A percentile compares a stretch with the other conserved stretches of the same genome.
Conservation (phyloP, 2,113 vertebrate species). For the Leptobrachium leishanense region DNA sequence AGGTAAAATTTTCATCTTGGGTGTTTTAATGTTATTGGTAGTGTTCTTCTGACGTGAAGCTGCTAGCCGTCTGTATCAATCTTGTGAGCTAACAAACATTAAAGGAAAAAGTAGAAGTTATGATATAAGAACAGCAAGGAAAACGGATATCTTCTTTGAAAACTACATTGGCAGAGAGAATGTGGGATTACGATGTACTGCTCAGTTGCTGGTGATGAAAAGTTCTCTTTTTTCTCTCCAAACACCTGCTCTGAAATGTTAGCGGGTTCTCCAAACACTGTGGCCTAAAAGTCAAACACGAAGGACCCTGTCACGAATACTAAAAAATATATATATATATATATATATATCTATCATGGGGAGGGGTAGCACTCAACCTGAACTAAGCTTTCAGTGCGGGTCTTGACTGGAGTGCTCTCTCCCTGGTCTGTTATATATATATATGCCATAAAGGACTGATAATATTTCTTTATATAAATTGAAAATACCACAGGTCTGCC, state of each 20-base stretch:
- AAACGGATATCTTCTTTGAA: not conserved
- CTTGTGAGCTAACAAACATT: slow-evolving; percentile 82
- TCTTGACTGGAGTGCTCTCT: too few species aligned
- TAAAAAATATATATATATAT: too few species aligned
- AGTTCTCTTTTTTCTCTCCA: not conserved
- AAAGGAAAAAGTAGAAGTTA: slow-evolving; percentile 12
- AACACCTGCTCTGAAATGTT: not conserved
- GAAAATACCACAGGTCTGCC: too few species aligned
- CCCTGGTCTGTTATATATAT: too few species aligned
- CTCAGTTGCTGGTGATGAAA: not conserved
- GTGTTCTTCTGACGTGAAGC: not conserved
- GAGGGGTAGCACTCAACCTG: too few species aligned
- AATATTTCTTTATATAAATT: too few species aligned
- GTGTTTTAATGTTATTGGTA: not conserved
- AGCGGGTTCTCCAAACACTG: too few species aligned
- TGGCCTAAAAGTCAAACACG: too few species aligned
- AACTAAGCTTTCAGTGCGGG: too few species aligned
- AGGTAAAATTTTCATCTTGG: slow-evolving; percentile 47
- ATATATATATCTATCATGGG: too few species aligned
- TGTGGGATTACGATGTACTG: slow-evolving; percentile 14
- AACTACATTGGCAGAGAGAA: not conserved
- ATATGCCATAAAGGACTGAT: too few species aligned
- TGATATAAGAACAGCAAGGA: not conserved
- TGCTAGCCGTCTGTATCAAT: slow-evolving; percentile 91
- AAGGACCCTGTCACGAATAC: too few species aligned